Base-by-base conservation (phyloP, 2,113 vertebrate genomes). In the Psammodynastes pulverulentus region DNA sequence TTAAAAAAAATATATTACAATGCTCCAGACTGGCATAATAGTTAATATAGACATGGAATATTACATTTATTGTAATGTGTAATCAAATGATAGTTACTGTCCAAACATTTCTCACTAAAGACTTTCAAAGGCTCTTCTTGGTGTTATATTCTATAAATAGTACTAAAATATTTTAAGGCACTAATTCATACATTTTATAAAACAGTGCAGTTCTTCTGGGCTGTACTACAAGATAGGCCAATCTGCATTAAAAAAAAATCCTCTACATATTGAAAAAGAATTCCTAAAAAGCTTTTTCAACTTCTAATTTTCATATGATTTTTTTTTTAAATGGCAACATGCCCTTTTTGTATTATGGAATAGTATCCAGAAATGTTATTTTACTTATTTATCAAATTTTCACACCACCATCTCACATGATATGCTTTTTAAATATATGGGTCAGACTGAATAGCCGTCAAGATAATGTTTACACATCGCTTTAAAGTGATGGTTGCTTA, bases 131-230 rank as follows among this genome's bases (percentile, higher is more conserved):
- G 3, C 84, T 67, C 88, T 84, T 67, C 6, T 84, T 13, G 85
- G 2, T 89, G 92, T 94, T 39, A 90, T 49, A 17, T 87, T 46
- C 85, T 85, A 91, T 54, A 89, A 91, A 93, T 84, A 17, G 26
- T 62, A 24, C 34, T 91, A 29, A 91, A 91, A 87, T 51, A 3
- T 43, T 86, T 43, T 56, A 15, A 91, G 21, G 29, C 34, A 67
- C 10, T 58, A 58, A 89, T 51, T 72, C 17, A 85, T 34, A 48
- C 19, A 85, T 89, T 58, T n/a, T 84, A 43, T 39, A 58, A 52
- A 49, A 49, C 10, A 45, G 13, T 58, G 6, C 19, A 58, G 13
- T 4, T 46, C 21, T 84, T 84, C 49, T 48, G 51, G 85, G 46
- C 34, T 86, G 12, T 46, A 24, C 29, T 46, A 34, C 19, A 67